phyloP scores from a whole-genome alignment of 2,888 invertebrate genomes.

The Catotricha subobsoleta region DNA sequence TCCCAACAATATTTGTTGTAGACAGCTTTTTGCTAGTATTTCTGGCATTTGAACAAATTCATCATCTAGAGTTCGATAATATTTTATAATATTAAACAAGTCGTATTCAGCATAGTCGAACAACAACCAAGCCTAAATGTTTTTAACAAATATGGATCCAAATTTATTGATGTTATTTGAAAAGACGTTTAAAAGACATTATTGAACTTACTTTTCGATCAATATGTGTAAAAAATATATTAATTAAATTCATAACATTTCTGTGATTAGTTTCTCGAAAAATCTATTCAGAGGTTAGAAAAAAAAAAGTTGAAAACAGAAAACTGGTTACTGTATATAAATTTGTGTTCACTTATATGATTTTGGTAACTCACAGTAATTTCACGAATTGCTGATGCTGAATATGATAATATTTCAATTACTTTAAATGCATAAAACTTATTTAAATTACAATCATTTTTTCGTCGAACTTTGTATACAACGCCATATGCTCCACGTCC shows the following conservation, averaged over 20 bases:
- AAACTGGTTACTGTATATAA: no score
- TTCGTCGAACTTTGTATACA: not conserved
- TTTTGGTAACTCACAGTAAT: not conserved
- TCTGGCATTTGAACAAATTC: not conserved
- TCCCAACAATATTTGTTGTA: not conserved
- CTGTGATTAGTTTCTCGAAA: not conserved
- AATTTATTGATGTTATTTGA: not conserved
- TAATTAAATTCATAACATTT: not conserved
- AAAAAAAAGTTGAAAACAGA: not conserved
- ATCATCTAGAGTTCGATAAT: not conserved
- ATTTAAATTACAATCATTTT: not conserved
- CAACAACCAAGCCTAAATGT: not conserved
- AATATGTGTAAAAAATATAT: not conserved
- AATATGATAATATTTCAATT: not conserved
- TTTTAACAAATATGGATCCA: not conserved
- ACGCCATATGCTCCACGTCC: constrained; percentile 1
- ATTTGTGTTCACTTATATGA: not conserved
- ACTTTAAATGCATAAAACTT: not conserved
- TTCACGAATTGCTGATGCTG: not conserved
- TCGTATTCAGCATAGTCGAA: constrained; percentile 3
- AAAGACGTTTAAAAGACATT: not conserved
- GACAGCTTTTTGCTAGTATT: not conserved
- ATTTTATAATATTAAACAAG: not conserved
- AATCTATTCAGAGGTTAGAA: not conserved
- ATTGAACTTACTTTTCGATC: not conserved